Conservation (phyloP, 2,113 vertebrate species). For the Struthidea cinerea region DNA sequence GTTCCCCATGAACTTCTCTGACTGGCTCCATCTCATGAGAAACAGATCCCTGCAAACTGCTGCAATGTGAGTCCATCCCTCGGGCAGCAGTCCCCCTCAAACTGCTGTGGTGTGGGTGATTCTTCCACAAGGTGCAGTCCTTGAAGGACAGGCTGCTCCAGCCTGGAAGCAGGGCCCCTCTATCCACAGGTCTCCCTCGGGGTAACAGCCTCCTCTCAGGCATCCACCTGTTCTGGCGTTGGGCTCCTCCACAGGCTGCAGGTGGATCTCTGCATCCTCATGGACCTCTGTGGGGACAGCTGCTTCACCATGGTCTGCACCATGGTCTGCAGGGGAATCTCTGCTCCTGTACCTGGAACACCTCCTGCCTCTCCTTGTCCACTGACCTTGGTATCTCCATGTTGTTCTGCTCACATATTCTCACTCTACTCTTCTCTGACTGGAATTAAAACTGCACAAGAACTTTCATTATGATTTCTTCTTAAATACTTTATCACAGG, state of each 20-base stretch:
- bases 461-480: background rate
- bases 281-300: background rate
- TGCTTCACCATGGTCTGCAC: background rate
- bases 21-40: too few relatives aligned
- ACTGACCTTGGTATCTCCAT: background rate
- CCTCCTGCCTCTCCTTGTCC: background rate
- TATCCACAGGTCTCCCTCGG: rapidly evolving
- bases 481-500: background rate
- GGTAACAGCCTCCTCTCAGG: background rate
- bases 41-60: background rate
- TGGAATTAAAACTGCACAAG: background rate
- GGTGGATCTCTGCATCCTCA: background rate
- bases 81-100: rapidly evolving
- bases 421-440: background rate
- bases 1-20: background rate
- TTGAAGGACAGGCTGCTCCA: background rate
- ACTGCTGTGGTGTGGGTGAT: background rate
- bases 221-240: too few relatives aligned
- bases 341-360: background rate
- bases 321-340: background rate
- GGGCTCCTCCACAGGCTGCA: background rate
- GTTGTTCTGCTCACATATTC: background rate
- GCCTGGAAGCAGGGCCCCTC: background rate
- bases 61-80: background rate
- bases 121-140: background rate